These are phyloP conservation scores for Emmelina monodactyla DNA, from an alignment of 2,888 invertebrate species.

Conservation along the genomic window DNA sequence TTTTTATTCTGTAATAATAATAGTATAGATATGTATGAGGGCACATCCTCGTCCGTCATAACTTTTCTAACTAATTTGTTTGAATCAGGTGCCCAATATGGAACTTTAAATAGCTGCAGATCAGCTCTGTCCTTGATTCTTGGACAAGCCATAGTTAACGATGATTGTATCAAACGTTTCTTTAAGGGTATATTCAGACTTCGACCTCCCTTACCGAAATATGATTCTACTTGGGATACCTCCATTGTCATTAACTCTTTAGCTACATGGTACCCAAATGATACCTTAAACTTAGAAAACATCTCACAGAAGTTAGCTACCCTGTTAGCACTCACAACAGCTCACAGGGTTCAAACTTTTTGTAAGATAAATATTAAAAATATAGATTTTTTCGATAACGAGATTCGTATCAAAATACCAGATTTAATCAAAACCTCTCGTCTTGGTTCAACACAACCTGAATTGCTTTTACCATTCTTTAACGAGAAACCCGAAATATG, in stretches of 20 bases:
- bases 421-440: constrained; percentile 4
- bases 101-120: constrained; percentile 1
- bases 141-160: constrained; percentile 4
- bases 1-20: neutral
- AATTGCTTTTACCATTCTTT: neutral
- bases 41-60: neutral
- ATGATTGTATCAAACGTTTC: constrained; percentile 10
- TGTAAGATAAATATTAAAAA: constrained; percentile 14
- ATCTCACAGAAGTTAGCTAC: constrained; percentile 16
- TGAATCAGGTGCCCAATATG: neutral
- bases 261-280: neutral
- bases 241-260: constrained; percentile 10
- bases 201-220: constrained; percentile 7
- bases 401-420: neutral
- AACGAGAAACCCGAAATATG: constrained; percentile 1
- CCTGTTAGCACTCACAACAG: constrained; percentile 15
- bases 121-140: constrained; percentile 2
- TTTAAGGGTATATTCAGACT: constrained; percentile 10
- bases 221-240: constrained; percentile 22
- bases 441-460: neutral
- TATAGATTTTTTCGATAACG: constrained; percentile 2
- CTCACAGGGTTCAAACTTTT: constrained; percentile 15
- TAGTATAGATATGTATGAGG: neutral
- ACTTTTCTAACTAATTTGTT: neutral
- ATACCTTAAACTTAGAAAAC: neutral